Percentiles rank a stretch among this genome's conserved stretches.
Evolutionary conservation across 2,113 vertebrate genomes (phyloP).

Genomic region (Urocitellus parryii): DNA sequence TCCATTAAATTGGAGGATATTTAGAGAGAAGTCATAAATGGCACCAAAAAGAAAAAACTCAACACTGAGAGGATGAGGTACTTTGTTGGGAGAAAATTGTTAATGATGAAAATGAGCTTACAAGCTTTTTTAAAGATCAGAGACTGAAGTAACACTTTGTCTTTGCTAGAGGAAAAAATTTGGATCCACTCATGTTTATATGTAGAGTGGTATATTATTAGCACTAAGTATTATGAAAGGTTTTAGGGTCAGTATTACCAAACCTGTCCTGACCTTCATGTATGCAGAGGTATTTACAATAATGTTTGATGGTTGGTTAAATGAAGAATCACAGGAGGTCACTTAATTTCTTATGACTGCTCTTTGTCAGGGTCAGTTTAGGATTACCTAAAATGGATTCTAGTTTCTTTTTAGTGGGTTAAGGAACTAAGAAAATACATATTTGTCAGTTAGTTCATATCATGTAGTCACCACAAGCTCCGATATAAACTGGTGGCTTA

Average conservation of each 20-base stretch:
- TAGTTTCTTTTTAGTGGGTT: neutral
- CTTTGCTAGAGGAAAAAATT: neutral
- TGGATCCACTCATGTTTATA: neutral
- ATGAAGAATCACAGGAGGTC: neutral
- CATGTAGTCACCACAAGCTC: neutral
- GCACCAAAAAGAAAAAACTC: neutral
- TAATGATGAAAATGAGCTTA: neutral
- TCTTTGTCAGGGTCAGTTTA: conserved; percentile 55
- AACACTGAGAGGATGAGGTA: neutral
- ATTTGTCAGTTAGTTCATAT: neutral
- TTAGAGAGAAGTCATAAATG: conserved; percentile 11
- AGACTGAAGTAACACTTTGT: neutral
- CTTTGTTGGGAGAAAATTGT: neutral
- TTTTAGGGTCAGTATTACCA: neutral
- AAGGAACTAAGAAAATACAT: conserved; percentile 19
- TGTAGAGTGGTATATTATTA: neutral
- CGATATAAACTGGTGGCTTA: neutral
- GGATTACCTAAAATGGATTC: neutral
- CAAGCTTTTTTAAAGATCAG: conserved; percentile 30
- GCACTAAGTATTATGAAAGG: neutral
- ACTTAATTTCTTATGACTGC: neutral
- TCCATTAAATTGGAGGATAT: conserved; percentile 45
- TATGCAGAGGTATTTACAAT: neutral
- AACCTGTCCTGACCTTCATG: neutral
- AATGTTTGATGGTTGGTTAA: neutral